Conservation (phyloP, 2,888 invertebrate genomes). For the Agrilus cyanescens region DNA sequence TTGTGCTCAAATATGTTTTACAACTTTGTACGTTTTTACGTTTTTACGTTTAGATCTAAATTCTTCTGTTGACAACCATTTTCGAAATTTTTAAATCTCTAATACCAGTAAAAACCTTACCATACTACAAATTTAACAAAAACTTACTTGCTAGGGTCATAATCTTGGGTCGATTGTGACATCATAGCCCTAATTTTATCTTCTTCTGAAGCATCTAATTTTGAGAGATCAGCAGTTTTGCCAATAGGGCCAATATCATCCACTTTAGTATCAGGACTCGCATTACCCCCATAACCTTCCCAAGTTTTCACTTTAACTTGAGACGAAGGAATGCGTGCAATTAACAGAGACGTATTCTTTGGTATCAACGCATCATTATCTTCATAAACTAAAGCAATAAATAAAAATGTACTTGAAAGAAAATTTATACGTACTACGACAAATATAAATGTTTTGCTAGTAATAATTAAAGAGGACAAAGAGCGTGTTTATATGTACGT, state of each 20-base stretch:
- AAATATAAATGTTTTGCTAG: not conserved
- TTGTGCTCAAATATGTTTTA: no score
- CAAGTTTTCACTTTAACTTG: constrained; percentile 57
- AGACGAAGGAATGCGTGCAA: constrained; percentile 80
- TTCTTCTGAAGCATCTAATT: constrained; percentile 88
- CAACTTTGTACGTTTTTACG: no score
- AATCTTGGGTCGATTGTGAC: constrained; percentile 91
- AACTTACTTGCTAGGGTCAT: constrained; percentile 91
- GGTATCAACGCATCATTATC: constrained; percentile 87
- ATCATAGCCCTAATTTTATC: constrained; percentile 98
- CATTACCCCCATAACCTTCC: constrained; percentile 46
- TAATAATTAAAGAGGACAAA: constrained; percentile 1
- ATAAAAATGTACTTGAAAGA: not conserved
- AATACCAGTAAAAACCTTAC: no score
- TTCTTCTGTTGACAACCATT: no score
- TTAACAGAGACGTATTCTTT: constrained; percentile 93
- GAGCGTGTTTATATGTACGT: constrained; percentile 5
- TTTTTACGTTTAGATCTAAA: no score
- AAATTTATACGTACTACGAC: no score
- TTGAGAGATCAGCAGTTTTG: constrained; percentile 71
- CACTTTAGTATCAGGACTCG: constrained; percentile 31
- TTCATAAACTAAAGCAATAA: constrained; percentile 60
- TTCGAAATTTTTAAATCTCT: no score
- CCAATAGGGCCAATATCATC: constrained; percentile 40
- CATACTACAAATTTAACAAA: no score